Percentiles rank a stretch among this genome's conserved stretches.
Conservation (phyloP, 2,888 invertebrate genomes). For the Julus scandinavius region DNA sequence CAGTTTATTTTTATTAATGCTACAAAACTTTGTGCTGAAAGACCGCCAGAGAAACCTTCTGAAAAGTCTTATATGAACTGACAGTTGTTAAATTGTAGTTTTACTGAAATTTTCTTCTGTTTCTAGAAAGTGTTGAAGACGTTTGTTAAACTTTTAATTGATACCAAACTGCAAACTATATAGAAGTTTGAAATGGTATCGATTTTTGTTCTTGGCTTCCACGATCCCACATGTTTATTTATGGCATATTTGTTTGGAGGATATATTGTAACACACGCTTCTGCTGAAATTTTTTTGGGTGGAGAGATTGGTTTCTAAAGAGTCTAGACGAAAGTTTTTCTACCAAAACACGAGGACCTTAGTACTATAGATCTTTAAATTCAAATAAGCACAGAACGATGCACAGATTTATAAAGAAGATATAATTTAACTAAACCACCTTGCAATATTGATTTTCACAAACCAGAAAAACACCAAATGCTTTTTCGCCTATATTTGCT, state of each 20-base stretch:
- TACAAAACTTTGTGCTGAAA: no score
- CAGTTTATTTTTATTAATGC: background rate
- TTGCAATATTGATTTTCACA: background rate
- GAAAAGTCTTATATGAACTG: no score
- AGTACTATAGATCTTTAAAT: background rate
- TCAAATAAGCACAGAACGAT: background rate
- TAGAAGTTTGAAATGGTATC: no score
- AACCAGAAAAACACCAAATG: background rate
- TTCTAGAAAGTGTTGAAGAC: no score
- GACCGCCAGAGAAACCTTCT: no score
- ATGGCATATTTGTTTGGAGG: background rate
- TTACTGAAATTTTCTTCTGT: no score
- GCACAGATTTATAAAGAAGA: background rate
- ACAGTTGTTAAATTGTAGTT: no score
- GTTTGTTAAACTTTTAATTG: no score
- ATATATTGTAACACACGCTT: background rate
- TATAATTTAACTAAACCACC: background rate
- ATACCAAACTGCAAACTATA: no score
- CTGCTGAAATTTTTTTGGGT: background rate
- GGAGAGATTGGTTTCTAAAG: background rate
- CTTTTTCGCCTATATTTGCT: background rate
- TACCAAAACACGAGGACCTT: background rate
- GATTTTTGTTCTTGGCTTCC: no score
- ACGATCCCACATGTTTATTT: background rate
- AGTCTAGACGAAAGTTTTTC: background rate